phyloP scores from a whole-genome alignment of 2,113 vertebrate genomes.

The Otocyon megalotis region DNA sequence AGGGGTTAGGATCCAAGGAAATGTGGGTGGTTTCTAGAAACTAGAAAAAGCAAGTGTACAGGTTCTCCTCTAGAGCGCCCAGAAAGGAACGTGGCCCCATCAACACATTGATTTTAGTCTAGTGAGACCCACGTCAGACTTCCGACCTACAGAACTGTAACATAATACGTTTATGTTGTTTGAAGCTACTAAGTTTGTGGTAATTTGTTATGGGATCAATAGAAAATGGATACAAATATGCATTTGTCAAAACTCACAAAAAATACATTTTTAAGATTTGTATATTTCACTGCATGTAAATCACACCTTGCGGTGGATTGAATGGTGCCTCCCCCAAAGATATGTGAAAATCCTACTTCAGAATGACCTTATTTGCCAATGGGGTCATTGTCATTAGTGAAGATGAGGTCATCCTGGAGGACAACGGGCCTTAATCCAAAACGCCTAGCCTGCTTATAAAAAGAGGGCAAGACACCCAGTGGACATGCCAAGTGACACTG shows the following conservation, averaged over 20 bases:
- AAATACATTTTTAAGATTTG: background rate
- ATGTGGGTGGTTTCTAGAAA: background rate
- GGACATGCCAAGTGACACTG: background rate
- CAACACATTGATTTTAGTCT: background rate
- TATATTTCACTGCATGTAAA: background rate
- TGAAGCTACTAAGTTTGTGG: background rate
- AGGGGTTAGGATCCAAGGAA: background rate
- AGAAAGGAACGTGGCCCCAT: background rate
- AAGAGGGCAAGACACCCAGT: background rate
- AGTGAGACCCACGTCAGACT: background rate
- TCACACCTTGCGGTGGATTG: background rate
- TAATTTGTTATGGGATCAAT: background rate
- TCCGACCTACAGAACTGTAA: background rate
- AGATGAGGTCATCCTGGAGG: background rate
- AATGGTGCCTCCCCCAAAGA: background rate
- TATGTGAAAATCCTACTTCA: background rate
- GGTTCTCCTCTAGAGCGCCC: background rate
- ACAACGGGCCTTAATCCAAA: conserved; percentile 19
- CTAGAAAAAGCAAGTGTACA: background rate
- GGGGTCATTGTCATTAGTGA: background rate
- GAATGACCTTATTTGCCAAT: conserved; percentile 1
- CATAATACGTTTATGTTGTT: background rate
- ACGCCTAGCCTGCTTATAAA: background rate
- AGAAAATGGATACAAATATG: background rate
- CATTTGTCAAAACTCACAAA: conserved; percentile 54